Conservation (phyloP, 1,140 invertebrate genomes). For the Aphelinus atriplicis region DNA sequence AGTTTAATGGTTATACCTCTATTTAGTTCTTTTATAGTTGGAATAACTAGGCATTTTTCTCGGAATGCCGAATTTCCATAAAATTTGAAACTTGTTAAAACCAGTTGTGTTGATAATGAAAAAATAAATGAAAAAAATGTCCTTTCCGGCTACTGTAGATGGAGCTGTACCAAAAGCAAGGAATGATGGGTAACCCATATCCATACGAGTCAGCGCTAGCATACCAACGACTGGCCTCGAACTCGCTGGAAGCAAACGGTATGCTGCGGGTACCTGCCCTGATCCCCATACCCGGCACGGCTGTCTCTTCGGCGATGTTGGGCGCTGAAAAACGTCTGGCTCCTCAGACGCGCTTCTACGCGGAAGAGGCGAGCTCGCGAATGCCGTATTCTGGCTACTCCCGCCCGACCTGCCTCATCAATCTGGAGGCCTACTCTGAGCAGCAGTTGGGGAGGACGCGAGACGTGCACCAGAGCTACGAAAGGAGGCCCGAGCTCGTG, state of each 20-base stretch:
- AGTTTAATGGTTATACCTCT: too few species aligned
- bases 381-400: not conserved
- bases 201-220: not conserved
- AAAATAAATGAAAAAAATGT: too few species aligned
- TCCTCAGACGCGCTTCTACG: not conserved
- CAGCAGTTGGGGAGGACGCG: too few species aligned
- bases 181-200: not conserved
- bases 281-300: not conserved
- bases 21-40: too few species aligned
- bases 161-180: not conserved
- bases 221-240: not conserved
- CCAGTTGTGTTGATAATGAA: too few species aligned
- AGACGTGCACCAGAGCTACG: not conserved
- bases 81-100: too few species aligned
- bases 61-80: too few species aligned
- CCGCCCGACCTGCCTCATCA: not conserved
- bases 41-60: too few species aligned
- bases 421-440: not conserved
- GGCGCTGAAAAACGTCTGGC: not conserved
- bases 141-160: not conserved
- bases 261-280: not conserved
- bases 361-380: not conserved
- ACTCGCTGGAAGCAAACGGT: not conserved
- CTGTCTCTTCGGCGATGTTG: not conserved
- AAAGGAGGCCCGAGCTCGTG: too few species aligned